Evolutionary conservation across 2,113 vertebrate genomes (phyloP).

Genomic region (Eulemur rufifrons): DNA sequence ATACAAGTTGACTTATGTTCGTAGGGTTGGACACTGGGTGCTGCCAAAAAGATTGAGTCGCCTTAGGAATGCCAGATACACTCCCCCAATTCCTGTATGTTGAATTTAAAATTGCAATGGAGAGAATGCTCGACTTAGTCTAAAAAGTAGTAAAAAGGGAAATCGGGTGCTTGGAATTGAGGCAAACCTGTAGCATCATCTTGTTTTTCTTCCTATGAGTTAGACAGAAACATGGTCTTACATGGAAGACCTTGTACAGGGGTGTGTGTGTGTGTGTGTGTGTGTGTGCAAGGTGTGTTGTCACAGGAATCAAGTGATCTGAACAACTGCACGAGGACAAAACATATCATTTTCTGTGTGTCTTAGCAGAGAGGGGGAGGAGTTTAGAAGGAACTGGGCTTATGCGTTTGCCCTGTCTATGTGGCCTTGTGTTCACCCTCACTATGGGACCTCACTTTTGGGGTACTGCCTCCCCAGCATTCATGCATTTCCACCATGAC

Average conservation of each 20-base stretch:
- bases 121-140: neutral
- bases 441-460: conserved; percentile 66
- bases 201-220: neutral
- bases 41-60: neutral
- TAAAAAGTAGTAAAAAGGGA: neutral
- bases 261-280: neutral
- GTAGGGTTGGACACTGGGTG: neutral
- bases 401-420: neutral
- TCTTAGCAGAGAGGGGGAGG: neutral
- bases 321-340: neutral
- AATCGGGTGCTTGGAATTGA: neutral
- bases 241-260: neutral
- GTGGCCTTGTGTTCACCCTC: conserved; percentile 71
- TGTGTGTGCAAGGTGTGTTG: neutral
- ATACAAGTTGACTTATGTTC: neutral
- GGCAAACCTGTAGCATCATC: neutral
- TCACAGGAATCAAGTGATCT: neutral
- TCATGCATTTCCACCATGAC: conserved; percentile 81
- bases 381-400: neutral
- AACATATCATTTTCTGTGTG: neutral
- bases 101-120: neutral
- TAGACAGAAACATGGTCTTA: neutral
- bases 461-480: conserved; percentile 73
- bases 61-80: neutral
- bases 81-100: neutral